Conservation (phyloP, 1,140 invertebrate genomes). For the Drosophila hydei region DNA sequence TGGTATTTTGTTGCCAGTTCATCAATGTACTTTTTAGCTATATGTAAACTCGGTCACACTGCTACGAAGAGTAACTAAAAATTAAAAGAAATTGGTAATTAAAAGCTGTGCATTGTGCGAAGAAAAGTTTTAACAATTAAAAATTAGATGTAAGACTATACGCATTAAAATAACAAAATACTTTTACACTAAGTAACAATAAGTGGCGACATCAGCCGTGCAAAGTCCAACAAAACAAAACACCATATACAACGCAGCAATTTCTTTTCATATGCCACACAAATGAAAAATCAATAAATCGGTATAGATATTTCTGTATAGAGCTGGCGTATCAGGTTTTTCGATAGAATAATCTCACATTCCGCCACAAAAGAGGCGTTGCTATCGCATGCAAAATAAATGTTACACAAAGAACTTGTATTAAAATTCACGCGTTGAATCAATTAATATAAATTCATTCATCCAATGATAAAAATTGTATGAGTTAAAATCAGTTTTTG, state of each 20-base stretch:
- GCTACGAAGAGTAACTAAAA: conserved; percentile 9
- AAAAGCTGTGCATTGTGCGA: conserved; percentile 6
- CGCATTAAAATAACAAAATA: not conserved
- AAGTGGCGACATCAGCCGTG: not conserved
- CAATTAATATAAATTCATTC: conserved; percentile 7
- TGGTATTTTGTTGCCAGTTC: not conserved
- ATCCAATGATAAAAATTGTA: conserved; percentile 10
- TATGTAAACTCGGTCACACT: conserved; percentile 22
- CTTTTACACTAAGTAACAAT: not conserved
- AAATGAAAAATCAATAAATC: conserved; percentile 53
- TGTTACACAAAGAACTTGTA: not conserved
- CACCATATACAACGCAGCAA: conserved; percentile 38
- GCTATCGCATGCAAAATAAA: not conserved
- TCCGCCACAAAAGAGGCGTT: conserved; percentile 20
- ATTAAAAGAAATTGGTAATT: conserved; percentile 25
- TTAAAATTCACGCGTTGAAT: not conserved
- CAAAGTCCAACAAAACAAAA: not conserved
- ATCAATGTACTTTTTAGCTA: not conserved
- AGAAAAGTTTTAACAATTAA: not conserved
- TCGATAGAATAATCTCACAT: not conserved
- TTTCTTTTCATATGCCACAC: conserved; percentile 35
- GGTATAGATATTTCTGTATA: conserved; percentile 18
- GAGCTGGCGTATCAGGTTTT: conserved; percentile 13
- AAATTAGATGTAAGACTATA: not conserved
- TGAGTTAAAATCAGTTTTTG: not conserved